Percentiles rank a stretch among this genome's conserved stretches.
These are phyloP conservation scores for Fulmarus glacialis DNA, from an alignment of 2,113 vertebrate species.

Conservation along the genomic window DNA sequence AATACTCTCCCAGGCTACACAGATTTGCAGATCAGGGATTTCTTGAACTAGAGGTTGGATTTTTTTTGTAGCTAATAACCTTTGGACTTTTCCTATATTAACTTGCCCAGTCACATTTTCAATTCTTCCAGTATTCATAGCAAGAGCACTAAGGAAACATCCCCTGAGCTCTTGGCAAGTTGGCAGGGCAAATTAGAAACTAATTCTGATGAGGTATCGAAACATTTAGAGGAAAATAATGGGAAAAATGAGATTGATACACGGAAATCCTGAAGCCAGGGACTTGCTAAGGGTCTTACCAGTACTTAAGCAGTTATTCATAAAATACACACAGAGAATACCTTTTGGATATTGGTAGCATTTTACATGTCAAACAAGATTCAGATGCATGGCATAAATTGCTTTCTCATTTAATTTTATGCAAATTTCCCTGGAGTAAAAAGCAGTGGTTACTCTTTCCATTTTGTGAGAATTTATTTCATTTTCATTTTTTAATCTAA, in stretches of 20 bases:
- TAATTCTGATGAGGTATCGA: neutral
- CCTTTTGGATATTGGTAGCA: neutral
- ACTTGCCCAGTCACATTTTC: neutral
- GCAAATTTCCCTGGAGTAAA: neutral
- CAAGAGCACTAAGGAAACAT: neutral
- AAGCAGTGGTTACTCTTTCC: neutral
- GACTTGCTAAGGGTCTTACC: neutral
- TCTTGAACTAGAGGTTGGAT: neutral
- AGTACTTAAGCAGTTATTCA: neutral
- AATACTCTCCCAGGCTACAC: neutral
- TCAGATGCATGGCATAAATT: neutral
- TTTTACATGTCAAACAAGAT: neutral
- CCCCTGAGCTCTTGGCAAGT: neutral
- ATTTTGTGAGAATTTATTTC: neutral
- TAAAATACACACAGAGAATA: neutral
- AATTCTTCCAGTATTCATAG: neutral
- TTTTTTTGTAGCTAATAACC: neutral
- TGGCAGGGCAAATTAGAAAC: neutral
- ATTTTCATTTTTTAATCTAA: neutral
- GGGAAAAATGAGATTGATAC: neutral
- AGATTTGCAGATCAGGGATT: neutral
- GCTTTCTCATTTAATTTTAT: neutral
- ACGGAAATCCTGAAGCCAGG: neutral
- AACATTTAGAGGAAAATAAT: neutral
- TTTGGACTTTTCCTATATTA: neutral